Evolutionary conservation across 1,140 invertebrate species (phyloP).

Genomic region (Archivesica marissinica): DNA sequence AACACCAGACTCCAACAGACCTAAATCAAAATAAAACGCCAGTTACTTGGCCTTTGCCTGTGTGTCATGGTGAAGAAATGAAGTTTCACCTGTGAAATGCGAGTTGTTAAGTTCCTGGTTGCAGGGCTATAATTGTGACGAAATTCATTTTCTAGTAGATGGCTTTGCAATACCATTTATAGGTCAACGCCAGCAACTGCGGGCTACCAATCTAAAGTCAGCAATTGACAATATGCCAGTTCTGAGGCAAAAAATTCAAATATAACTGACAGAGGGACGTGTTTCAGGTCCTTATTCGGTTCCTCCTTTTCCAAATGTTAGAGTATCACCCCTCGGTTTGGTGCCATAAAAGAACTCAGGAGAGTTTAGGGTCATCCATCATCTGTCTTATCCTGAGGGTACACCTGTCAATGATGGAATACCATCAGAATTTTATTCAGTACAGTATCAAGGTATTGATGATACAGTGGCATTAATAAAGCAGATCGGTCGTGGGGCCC

Average conservation of each 20-base stretch:
- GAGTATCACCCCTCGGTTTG: slow-evolving; percentile 39
- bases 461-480: neutral
- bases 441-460: neutral
- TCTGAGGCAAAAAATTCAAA: slow-evolving; percentile 7
- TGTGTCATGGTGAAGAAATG: neutral
- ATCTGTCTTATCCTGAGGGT: slow-evolving; percentile 59
- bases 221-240: neutral
- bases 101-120: neutral
- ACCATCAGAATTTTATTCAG: neutral
- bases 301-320: slow-evolving; percentile 25
- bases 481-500: neutral
- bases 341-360: slow-evolving; percentile 42
- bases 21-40: neutral
- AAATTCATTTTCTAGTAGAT: slow-evolving; percentile 9
- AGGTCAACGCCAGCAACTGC: neutral
- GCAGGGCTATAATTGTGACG: neutral
- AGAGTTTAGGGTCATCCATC: slow-evolving; percentile 51
- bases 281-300: slow-evolving; percentile 33
- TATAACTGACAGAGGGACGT: slow-evolving; percentile 4
- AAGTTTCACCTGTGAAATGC: neutral
- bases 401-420: neutral
- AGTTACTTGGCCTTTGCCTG: no score
- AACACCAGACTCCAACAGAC: neutral
- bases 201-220: slow-evolving; percentile 43
- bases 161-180: slow-evolving; percentile 50